phyloP scores from a whole-genome alignment of 2,888 invertebrate genomes.

The Limnephilus marmoratus region DNA sequence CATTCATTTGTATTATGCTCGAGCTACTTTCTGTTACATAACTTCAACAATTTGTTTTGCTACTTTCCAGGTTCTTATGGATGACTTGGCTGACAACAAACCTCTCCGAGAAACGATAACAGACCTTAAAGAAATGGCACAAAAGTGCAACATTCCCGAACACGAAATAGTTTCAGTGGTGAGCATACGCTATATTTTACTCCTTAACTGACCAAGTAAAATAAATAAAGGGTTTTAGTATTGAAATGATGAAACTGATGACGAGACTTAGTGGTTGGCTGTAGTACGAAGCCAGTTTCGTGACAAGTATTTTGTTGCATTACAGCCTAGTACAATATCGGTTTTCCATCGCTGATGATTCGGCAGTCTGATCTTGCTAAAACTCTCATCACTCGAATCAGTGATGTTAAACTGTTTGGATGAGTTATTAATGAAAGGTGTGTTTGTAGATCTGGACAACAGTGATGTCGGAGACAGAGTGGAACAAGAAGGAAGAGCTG shows the following conservation, averaged over 20 bases:
- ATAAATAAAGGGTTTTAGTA: slow-evolving; percentile 15
- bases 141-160: slow-evolving; percentile 90
- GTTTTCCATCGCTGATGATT: slow-evolving; percentile 70
- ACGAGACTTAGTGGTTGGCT: slow-evolving; percentile 74
- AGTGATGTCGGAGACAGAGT: slow-evolving; percentile 96
- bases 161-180: slow-evolving; percentile 93
- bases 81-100: slow-evolving; percentile 92
- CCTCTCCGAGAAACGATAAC: slow-evolving; percentile 90
- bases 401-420: background rate
- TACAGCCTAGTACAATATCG: slow-evolving; percentile 46
- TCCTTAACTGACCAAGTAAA: background rate
- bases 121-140: slow-evolving; percentile 91
- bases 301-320: slow-evolving; percentile 60
- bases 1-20: background rate
- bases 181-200: slow-evolving; percentile 69
- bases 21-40: background rate
- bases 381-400: background rate
- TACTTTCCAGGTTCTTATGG: slow-evolving; percentile 82
- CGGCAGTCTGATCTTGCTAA: slow-evolving; percentile 73
- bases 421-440: background rate
- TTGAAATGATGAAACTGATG: slow-evolving; percentile 76
- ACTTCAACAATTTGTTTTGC: slow-evolving; percentile 67
- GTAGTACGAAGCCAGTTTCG: slow-evolving; percentile 63
- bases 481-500: slow-evolving; percentile 99
- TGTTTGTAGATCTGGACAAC: slow-evolving; percentile 90